phyloP scores from a whole-genome alignment of 1,140 invertebrate species.

The Papilio dardanus region DNA sequence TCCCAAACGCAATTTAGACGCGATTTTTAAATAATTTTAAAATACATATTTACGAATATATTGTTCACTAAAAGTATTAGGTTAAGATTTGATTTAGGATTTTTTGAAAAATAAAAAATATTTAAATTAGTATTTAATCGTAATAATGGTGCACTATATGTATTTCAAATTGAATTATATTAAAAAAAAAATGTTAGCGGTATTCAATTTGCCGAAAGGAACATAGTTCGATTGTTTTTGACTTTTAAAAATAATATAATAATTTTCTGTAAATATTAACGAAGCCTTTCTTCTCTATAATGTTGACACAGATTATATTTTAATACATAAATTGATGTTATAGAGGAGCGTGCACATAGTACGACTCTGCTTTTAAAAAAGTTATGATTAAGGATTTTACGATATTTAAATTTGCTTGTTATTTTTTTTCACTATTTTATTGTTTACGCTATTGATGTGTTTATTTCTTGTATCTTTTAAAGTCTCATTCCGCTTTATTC shows the following conservation, averaged over 20 bases:
- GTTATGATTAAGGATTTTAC: slow-evolving; percentile 53
- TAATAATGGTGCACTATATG: slow-evolving; percentile 77
- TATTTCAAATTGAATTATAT: slow-evolving; percentile 62
- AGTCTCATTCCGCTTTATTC: slow-evolving; percentile 5
- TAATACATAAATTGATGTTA: slow-evolving; percentile 66
- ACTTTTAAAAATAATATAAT: slow-evolving; percentile 36
- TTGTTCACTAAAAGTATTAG: slow-evolving; percentile 63
- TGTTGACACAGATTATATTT: slow-evolving; percentile 62
- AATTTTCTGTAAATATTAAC: slow-evolving; percentile 75
- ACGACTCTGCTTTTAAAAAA: slow-evolving; percentile 76
- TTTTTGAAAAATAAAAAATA: slow-evolving; percentile 58
- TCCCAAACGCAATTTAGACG: slow-evolving; percentile 39
- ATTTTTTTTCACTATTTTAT: slow-evolving; percentile 61
- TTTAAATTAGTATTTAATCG: slow-evolving; percentile 64
- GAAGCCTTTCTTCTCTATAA: slow-evolving; percentile 54
- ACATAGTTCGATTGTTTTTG: slow-evolving; percentile 52
- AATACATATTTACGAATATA: slow-evolving; percentile 33
- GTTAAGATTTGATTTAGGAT: slow-evolving; percentile 63
- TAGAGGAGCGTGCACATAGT: slow-evolving; percentile 56
- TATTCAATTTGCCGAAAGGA: slow-evolving; percentile 53
- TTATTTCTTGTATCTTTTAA: slow-evolving; percentile 44
- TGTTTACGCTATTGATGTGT: slow-evolving; percentile 59
- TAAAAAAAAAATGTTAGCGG: slow-evolving; percentile 50
- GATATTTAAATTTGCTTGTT: slow-evolving; percentile 81
- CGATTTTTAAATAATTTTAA: slow-evolving; percentile 40